Percentiles rank a stretch among this genome's conserved stretches.
Conservation (phyloP, 2,888 invertebrate species). For the Aspidiotus destructor region DNA sequence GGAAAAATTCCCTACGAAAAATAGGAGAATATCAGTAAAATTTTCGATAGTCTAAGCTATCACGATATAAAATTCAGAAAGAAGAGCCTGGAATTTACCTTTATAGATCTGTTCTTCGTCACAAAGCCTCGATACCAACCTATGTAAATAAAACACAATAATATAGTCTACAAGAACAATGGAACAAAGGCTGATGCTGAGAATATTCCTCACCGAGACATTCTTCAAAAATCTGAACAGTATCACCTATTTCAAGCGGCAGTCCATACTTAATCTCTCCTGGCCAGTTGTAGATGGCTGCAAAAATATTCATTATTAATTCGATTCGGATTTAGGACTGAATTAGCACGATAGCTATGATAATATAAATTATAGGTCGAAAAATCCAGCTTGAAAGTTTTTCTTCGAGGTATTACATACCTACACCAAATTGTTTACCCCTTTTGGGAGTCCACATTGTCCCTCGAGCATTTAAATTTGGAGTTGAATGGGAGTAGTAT, state of each 20-base stretch:
- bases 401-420: constrained; percentile 29
- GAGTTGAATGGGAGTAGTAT: too few relatives aligned
- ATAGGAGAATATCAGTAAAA: neutral
- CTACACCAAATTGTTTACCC: constrained; percentile 55
- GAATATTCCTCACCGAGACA: constrained; percentile 53
- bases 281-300: constrained; percentile 86
- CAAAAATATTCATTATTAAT: constrained; percentile 42
- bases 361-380: too few relatives aligned
- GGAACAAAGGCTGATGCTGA: neutral
- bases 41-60: neutral
- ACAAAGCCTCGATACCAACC: constrained; percentile 83
- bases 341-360: constrained; percentile 2
- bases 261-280: constrained; percentile 70
- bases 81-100: constrained; percentile 41
- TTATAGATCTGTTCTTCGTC: constrained; percentile 57
- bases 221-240: constrained; percentile 84
- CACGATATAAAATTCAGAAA: neutral
- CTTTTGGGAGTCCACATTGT: constrained; percentile 64
- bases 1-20: constrained; percentile 63
- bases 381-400: too few relatives aligned
- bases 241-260: constrained; percentile 82
- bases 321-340: neutral
- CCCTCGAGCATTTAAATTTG: constrained; percentile 4
- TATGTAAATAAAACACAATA: constrained; percentile 41
- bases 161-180: neutral